A percentile compares a stretch with the other conserved stretches of the same genome.
Conservation (phyloP, 1,140 invertebrate species). For the Drosophila funebris region DNA sequence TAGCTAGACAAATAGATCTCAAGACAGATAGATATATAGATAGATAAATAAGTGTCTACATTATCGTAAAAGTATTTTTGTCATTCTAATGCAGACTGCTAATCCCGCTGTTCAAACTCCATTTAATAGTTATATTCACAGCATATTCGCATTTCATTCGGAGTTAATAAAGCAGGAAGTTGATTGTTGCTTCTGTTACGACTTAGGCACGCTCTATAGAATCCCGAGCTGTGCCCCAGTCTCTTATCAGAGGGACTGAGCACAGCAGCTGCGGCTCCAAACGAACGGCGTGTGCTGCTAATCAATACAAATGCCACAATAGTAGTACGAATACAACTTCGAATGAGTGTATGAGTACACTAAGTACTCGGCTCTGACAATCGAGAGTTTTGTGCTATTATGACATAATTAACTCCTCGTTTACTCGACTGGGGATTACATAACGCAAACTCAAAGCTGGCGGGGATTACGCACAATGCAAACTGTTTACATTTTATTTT, state of each 20-base stretch:
- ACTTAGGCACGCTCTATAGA: conserved; percentile 23
- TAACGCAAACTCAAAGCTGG: conserved; percentile 49
- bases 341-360: not conserved
- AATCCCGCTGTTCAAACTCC: not conserved
- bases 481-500: conserved; percentile 68
- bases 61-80: no score
- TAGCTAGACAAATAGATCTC: no score
- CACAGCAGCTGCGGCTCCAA: conserved; percentile 40
- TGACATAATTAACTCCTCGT: conserved; percentile 79
- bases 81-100: not conserved
- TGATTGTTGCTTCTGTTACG: not conserved
- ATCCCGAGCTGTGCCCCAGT: not conserved
- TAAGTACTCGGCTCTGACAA: conserved; percentile 42
- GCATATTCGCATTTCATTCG: not conserved
- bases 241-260: not conserved
- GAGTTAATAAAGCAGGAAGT: conserved; percentile 5
- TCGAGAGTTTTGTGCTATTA: conserved; percentile 57
- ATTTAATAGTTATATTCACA: not conserved
- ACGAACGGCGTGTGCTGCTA: conserved; percentile 34
- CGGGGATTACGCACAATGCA: conserved; percentile 70
- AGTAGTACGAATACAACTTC: conserved; percentile 1
- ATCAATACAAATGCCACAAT: conserved; percentile 34
- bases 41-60: no score
- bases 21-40: no score
- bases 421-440: conserved; percentile 65